Conservation (phyloP, 2,113 vertebrate genomes). For the Tichodroma muraria region DNA sequence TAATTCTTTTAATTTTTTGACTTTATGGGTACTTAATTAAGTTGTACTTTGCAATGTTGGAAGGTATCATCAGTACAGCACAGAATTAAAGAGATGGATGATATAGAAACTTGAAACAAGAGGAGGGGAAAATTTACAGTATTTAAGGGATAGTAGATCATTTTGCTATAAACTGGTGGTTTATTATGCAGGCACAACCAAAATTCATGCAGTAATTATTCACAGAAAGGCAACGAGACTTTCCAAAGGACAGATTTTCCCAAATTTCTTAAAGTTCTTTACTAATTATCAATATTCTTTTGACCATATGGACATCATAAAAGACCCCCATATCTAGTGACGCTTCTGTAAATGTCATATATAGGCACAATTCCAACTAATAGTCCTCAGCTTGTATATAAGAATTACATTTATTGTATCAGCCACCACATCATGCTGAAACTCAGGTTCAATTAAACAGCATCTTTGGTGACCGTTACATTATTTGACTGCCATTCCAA, state of each 20-base stretch:
- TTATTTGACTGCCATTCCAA: background rate
- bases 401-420: background rate
- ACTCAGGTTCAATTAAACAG: background rate
- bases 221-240: background rate
- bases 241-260: background rate
- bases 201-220: background rate
- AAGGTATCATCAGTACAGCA: background rate
- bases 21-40: background rate
- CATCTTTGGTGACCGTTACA: background rate
- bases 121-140: background rate
- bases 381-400: background rate
- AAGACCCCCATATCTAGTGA: background rate
- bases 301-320: background rate
- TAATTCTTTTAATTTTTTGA: background rate
- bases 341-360: background rate
- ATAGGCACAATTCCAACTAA: background rate
- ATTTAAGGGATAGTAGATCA: background rate
- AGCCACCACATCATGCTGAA: background rate
- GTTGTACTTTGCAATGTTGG: background rate
- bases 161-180: background rate
- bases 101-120: background rate
- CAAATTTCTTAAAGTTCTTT: background rate
- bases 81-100: background rate
- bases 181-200: background rate
- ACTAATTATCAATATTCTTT: background rate